phyloP scores from a whole-genome alignment of 2,888 invertebrate genomes.

The Abrostola tripartita region DNA sequence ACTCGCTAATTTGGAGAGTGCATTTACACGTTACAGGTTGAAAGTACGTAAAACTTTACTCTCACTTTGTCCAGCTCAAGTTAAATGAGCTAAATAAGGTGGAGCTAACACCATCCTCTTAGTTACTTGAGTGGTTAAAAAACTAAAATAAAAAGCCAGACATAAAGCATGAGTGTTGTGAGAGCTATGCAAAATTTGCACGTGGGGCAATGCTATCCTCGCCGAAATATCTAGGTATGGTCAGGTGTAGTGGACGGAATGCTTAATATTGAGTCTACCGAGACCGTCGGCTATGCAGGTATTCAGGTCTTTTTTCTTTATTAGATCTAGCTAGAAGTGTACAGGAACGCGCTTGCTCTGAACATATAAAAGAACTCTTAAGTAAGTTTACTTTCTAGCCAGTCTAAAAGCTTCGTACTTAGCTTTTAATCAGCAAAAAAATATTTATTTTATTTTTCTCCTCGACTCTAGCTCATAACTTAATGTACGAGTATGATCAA shows the following conservation, averaged over 20 bases:
- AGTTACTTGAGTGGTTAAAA: slow-evolving; percentile 13
- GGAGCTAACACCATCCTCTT: slow-evolving; percentile 20
- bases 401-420: no score
- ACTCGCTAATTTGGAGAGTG: slow-evolving; percentile 1
- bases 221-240: slow-evolving; percentile 49
- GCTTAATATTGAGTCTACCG: slow-evolving; percentile 53
- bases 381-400: no score
- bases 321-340: slow-evolving; percentile 17
- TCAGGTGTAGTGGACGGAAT: slow-evolving; percentile 55
- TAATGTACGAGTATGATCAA: no score
- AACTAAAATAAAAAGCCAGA: slow-evolving; percentile 18
- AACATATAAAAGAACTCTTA: neutral
- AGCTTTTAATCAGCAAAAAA: no score
- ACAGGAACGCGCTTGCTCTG: neutral
- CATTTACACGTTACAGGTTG: slow-evolving; percentile 11
- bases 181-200: slow-evolving; percentile 45
- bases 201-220: slow-evolving; percentile 46
- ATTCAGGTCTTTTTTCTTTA: slow-evolving; percentile 32
- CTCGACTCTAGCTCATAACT: no score
- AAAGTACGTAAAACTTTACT: slow-evolving; percentile 30
- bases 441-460: no score
- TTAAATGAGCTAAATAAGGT: slow-evolving; percentile 25
- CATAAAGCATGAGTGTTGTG: slow-evolving; percentile 10
- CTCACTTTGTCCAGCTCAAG: slow-evolving; percentile 19
- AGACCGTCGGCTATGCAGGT: slow-evolving; percentile 30